Base-by-base conservation (phyloP, 2,113 vertebrate species). In the Nibea coibor region DNA sequence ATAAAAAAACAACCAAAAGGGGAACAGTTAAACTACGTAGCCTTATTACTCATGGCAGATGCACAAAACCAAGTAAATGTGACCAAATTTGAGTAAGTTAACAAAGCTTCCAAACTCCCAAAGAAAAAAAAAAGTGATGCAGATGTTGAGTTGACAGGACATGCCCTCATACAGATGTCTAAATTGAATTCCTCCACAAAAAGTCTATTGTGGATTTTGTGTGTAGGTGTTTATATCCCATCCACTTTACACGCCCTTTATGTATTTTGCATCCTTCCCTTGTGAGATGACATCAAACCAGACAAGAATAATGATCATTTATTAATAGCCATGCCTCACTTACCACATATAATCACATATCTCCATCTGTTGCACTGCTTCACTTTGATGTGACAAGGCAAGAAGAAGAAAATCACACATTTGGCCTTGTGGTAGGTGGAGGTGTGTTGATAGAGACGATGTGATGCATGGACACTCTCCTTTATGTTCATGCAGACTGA, bases 341-440 rank as follows among this genome's bases (percentile, higher is more conserved):
- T 56, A 64, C 10, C n/a, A 20, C 50, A 39, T 15, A 69, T 73
- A 71, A 74, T 63, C 53, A 70, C 48, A 68, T 6, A 48, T 57
- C 17, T 12, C 16, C 56, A 59, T 51, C 26, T 58, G 50, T 48
- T 72, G 66, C 28, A 19, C 11, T 31, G 66, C 67, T n/a, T 74
- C 58, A 83, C 54, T 43, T 35, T 50, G 42, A 67, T 11, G 1
- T 48, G 69, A 78, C 43, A 77, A 15, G 47, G 45, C n/a, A 63
- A 39, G 50, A 48, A 47, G 62, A 48, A 64, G 12, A 35, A 74
- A 62, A 82, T 56, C 24, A 51, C 31, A 57, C 57, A 39, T 73
- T 58, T 72, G 71, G 71, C 75, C 81, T 87, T 78, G 73, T 69
- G 57, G 63, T 51, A 43, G 72, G 31, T 35, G n/a, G 24, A 1